Conservation (phyloP, 2,113 vertebrate genomes). For the Chascanopsetta lugubris region DNA sequence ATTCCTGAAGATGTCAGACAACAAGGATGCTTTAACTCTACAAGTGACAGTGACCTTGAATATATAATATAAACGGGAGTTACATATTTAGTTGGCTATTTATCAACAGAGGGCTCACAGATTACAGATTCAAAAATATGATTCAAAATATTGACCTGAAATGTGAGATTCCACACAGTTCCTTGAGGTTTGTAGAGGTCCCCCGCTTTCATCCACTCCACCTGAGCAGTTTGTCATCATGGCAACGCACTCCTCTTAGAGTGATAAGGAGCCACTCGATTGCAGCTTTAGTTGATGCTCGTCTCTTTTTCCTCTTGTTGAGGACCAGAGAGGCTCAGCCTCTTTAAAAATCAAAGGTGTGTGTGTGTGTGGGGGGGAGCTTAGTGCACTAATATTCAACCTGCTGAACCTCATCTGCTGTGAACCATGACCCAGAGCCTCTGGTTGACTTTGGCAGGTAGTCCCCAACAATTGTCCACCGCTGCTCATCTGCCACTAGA, state of each 20-base stretch:
- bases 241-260: conserved; percentile 1
- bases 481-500: conserved; percentile 52
- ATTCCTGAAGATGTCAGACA: too few species aligned
- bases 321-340: background rate
- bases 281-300: background rate
- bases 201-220: background rate
- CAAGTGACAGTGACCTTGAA: too few species aligned
- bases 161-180: background rate
- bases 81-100: too few species aligned
- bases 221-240: conserved; percentile 11
- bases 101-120: background rate
- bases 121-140: background rate
- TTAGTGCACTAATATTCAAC: conserved; percentile 11
- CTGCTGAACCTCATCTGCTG: background rate
- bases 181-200: background rate
- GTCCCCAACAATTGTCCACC: conserved; percentile 24
- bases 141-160: background rate
- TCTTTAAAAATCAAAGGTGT: background rate
- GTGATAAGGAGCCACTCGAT: background rate
- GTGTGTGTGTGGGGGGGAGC: background rate
- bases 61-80: too few species aligned
- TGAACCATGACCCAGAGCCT: conserved; percentile 15
- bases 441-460: conserved; percentile 29
- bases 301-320: background rate
- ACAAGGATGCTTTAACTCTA: too few species aligned